Evolutionary conservation across 2,888 invertebrate species (phyloP), one percentile per base, ranked within the genome.

Genomic region (Noctua comes): DNA sequence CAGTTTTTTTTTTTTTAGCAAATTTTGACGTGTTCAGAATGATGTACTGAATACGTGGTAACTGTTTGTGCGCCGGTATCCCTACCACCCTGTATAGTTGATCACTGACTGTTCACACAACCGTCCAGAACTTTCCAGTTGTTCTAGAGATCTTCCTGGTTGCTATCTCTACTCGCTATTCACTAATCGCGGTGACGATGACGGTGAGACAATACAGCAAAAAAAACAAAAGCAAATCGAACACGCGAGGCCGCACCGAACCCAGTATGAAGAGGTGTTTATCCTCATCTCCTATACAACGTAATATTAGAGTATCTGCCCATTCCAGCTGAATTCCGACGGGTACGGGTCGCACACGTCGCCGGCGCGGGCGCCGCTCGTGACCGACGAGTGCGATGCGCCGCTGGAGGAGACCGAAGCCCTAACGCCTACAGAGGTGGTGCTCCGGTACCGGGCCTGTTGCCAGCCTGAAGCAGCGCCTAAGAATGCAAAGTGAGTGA

Each of bases 401-500:
- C 98, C 91, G 97, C 97, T 96, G 91, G 98, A 98, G 92, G 98
- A 98, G 92, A 97, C 97, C 85, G 97, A 97, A 91, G 97, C 97
- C 46, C 93, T 96, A 65, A 96, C 95, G n/a, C 96, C 96, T 21
- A 94, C 95, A 8, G 97, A 96, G 74, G 94, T 93, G 51, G 93
- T 95, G 83, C 90, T 96, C 51, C 93, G 96, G 90, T 96, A 96
- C 86, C 90, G 96, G 72, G 90, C 95, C 40, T 96, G 96, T 92
- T 97, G 97, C 92, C 97, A 97, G 91, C 96, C 96, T 69, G 96
- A 97, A 87, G 96, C 94, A 86, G 97, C 96, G 95, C 98, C 99
- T 89, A 99, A 99, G 97, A 99, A 99, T 97, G 99, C 99, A 95
- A 99, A 99, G 99, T 99, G 95, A 98, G 98, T 98, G 10, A 0